A percentile compares a stretch with the other conserved stretches of the same genome.
Evolutionary conservation across 2,113 vertebrate genomes (phyloP).

Genomic region (Lota lota): DNA sequence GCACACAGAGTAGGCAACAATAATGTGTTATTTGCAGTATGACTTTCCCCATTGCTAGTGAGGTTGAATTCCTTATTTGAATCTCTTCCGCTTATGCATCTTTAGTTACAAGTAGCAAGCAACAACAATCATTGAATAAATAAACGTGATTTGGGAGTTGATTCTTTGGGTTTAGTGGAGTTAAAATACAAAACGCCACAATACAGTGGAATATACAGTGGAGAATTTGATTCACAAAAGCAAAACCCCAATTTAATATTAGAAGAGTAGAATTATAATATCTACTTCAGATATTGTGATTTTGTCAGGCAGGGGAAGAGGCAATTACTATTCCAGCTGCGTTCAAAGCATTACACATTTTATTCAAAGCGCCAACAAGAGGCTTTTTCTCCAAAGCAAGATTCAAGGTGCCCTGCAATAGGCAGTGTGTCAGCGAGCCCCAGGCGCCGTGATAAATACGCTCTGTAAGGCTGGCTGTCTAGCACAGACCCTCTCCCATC

Average conservation of each 20-base stretch:
- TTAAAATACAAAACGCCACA: neutral
- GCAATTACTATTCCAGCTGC: slow-evolving; percentile 35
- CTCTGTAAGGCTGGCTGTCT: slow-evolving; percentile 40
- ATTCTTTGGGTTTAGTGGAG: slow-evolving; percentile 5
- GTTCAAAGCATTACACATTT: slow-evolving; percentile 32
- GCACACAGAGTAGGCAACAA: neutral
- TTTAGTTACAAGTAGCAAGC: no score
- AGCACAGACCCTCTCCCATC: slow-evolving; percentile 38
- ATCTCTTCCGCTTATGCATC: no score
- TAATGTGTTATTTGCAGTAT: neutral
- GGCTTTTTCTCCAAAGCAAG: slow-evolving; percentile 38
- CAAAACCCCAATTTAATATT: no score
- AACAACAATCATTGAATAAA: no score
- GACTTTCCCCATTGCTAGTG: no score
- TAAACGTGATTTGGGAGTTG: no score
- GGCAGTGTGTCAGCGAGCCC: slow-evolving; percentile 42
- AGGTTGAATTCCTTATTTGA: no score
- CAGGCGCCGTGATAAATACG: slow-evolving; percentile 34
- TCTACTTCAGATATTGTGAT: slow-evolving; percentile 18
- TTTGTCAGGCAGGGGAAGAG: slow-evolving; percentile 37
- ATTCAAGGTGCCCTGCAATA: slow-evolving; percentile 61
- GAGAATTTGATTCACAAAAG: neutral
- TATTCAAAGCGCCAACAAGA: slow-evolving; percentile 53
- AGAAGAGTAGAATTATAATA: neutral
- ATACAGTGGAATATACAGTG: neutral